phyloP scores from a whole-genome alignment of 2,113 vertebrate genomes.

The Salvelinus namaycush region DNA sequence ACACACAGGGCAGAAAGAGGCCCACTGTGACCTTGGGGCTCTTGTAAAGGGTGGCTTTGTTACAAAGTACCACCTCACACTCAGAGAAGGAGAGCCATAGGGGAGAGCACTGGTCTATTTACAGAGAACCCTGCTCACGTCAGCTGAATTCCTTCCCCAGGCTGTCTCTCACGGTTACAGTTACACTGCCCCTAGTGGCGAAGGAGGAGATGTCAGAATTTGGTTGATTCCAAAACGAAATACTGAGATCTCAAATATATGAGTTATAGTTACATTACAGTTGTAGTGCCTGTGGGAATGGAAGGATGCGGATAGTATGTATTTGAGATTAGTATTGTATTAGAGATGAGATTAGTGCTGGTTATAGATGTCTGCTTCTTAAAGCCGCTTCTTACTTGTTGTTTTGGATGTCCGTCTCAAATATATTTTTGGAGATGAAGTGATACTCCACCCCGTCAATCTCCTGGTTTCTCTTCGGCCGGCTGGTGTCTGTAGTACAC shows the following conservation, averaged over 20 bases:
- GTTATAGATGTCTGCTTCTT: too few relatives aligned
- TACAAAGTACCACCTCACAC: conserved; percentile 56
- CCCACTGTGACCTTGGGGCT: conserved; percentile 47
- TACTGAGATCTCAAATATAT: too few relatives aligned
- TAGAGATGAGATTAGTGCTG: too few relatives aligned
- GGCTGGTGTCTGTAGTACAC: conserved; percentile 82
- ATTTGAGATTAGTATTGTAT: too few relatives aligned
- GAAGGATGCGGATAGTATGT: too few relatives aligned
- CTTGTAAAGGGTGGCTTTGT: conserved; percentile 52
- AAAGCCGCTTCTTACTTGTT: conserved; percentile 83
- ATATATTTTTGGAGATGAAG: conserved; percentile 96
- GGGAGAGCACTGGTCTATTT: conserved; percentile 23
- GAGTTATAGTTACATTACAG: too few relatives aligned
- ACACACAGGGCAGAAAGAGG: conserved; percentile 30
- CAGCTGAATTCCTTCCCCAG: not conserved
- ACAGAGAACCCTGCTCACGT: conserved; percentile 1
- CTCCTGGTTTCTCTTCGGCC: conserved; percentile 87
- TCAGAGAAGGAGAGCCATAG: conserved; percentile 42
- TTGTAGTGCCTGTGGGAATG: too few relatives aligned
- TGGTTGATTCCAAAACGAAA: too few relatives aligned
- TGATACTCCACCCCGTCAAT: conserved; percentile 94
- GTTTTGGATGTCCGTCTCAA: conserved; percentile 93
- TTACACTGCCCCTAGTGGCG: conserved; percentile 31
- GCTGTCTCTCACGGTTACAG: not conserved
- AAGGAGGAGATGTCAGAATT: not conserved